Evolutionary conservation across 1,140 invertebrate genomes (phyloP).

Genomic region (Drosophila triauraria): DNA sequence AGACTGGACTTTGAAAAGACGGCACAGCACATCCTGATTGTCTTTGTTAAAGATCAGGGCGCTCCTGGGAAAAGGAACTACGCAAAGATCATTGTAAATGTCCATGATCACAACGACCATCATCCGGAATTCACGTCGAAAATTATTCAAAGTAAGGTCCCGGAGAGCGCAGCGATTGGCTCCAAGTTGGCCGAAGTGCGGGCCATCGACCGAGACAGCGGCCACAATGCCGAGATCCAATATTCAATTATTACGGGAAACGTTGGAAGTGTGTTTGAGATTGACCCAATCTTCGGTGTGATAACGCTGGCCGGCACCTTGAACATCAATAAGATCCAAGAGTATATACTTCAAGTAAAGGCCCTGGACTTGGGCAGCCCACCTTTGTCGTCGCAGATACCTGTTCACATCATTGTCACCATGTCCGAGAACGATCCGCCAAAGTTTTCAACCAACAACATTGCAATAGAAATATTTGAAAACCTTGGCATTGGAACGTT

Average conservation of each 20-base stretch:
- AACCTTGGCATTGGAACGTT: conserved; percentile 92
- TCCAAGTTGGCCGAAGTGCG: conserved; percentile 90
- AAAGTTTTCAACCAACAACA: conserved; percentile 88
- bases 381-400: conserved; percentile 90
- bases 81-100: conserved; percentile 92
- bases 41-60: conserved; percentile 96
- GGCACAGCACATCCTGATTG: conserved; percentile 93
- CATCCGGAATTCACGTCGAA: conserved; percentile 92
- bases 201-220: conserved; percentile 93
- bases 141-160: conserved; percentile 91
- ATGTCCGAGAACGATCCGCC: conserved; percentile 96
- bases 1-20: conserved; percentile 93
- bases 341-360: conserved; percentile 93
- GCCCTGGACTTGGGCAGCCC: conserved; percentile 93
- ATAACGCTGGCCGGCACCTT: conserved; percentile 91
- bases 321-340: conserved; percentile 89
- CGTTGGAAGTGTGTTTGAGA: conserved; percentile 92
- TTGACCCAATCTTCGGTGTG: conserved; percentile 91
- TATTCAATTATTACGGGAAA: conserved; percentile 94
- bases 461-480: conserved; percentile 93
- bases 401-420: conserved; percentile 94
- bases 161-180: conserved; percentile 90
- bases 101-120: conserved; percentile 96
- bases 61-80: conserved; percentile 94
- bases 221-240: conserved; percentile 91